Evolutionary conservation across 2,888 invertebrate genomes (phyloP).

Genomic region (Hypercompe scribonia): DNA sequence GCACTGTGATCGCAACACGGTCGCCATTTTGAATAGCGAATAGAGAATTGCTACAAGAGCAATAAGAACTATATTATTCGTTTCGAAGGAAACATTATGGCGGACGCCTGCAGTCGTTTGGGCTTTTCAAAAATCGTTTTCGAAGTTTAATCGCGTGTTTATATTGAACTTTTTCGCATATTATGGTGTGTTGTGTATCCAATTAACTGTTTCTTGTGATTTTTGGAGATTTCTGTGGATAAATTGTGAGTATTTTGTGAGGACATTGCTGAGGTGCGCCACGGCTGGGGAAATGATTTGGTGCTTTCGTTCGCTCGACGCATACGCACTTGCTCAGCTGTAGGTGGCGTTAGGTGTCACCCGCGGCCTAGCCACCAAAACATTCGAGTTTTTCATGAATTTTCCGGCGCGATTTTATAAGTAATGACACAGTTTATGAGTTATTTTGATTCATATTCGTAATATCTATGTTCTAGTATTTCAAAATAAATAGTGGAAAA

Average conservation of each 20-base stretch:
- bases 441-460: constrained; percentile 56
- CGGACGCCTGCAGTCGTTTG: constrained; percentile 86
- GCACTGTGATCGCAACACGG: constrained; percentile 84
- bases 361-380: constrained; percentile 78
- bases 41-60: constrained; percentile 87
- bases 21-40: constrained; percentile 88
- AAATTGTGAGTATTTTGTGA: constrained; percentile 85
- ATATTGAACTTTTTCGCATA: constrained; percentile 87
- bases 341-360: constrained; percentile 86
- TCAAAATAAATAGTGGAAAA: constrained; percentile 45
- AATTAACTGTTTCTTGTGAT: constrained; percentile 83
- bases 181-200: constrained; percentile 84
- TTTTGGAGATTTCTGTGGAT: constrained; percentile 82
- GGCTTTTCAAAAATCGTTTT: constrained; percentile 87
- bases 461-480: constrained; percentile 46
- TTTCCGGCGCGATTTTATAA: constrained; percentile 83
- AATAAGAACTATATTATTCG: constrained; percentile 87
- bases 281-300: constrained; percentile 87
- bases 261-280: constrained; percentile 86
- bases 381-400: constrained; percentile 84
- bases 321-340: constrained; percentile 86
- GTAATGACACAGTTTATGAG: constrained; percentile 67
- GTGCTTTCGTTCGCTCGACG: constrained; percentile 86
- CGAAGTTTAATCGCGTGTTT: constrained; percentile 86
- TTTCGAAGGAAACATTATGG: constrained; percentile 88